phyloP scores from a whole-genome alignment of 2,888 invertebrate species.

The Sclerodermus sp. region DNA sequence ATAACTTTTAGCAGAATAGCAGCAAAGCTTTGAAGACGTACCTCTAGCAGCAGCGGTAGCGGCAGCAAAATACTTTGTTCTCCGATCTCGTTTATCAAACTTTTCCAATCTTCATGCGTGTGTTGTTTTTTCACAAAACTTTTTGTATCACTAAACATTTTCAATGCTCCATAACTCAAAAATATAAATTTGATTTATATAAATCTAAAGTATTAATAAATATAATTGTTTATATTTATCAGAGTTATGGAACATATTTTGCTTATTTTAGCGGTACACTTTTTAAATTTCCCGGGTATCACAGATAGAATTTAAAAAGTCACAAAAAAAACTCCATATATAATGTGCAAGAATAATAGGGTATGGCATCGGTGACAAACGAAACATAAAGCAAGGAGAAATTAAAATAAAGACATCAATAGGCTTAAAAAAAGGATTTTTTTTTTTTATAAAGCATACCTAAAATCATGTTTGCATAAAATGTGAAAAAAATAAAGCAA shows the following conservation, averaged over 20 bases:
- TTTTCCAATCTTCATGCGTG: slow-evolving; percentile 51
- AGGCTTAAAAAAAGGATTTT: too few relatives aligned
- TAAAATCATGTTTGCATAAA: too few relatives aligned
- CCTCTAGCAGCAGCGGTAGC: slow-evolving; percentile 54
- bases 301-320: not conserved
- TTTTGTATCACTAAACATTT: slow-evolving; percentile 31
- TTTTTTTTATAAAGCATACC: too few relatives aligned
- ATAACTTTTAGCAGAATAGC: slow-evolving; percentile 34
- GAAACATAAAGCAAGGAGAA: slow-evolving; percentile 44
- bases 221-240: slow-evolving; percentile 10
- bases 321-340: not conserved
- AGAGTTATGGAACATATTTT: slow-evolving; percentile 32
- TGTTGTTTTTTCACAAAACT: slow-evolving; percentile 36
- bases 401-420: slow-evolving; percentile 13
- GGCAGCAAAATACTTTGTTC: slow-evolving; percentile 49
- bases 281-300: too few relatives aligned
- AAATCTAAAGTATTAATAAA: too few relatives aligned
- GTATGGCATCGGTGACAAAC: slow-evolving; percentile 32
- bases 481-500: too few relatives aligned
- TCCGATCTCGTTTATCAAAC: slow-evolving; percentile 49
- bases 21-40: slow-evolving; percentile 54
- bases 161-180: slow-evolving; percentile 33
- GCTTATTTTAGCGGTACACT: not conserved
- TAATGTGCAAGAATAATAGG: slow-evolving; percentile 29
- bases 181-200: not conserved